phyloP scores from a whole-genome alignment of 2,888 invertebrate genomes.

The Drosophila nigricruria region DNA sequence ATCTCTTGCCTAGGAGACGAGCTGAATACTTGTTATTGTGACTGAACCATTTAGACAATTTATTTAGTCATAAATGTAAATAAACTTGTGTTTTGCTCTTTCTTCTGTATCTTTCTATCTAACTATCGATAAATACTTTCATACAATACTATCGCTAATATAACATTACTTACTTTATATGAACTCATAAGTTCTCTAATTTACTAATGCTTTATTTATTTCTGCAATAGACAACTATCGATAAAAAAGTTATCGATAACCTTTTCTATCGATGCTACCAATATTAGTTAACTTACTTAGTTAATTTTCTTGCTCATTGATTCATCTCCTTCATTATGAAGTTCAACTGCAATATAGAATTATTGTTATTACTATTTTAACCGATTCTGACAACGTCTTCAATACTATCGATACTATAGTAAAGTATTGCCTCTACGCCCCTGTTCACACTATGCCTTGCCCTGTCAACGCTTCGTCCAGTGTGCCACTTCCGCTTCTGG shows the following conservation, averaged over 20 bases:
- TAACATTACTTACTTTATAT: neutral
- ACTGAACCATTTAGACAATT: neutral
- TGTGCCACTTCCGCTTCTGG: slow-evolving; percentile 7
- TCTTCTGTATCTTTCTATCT: too few relatives aligned
- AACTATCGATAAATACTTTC: too few relatives aligned
- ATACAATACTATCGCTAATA: neutral
- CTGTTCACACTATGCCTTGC: neutral
- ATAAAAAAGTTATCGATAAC: neutral
- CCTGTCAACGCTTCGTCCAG: neutral
- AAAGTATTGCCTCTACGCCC: neutral
- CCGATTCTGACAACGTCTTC: neutral
- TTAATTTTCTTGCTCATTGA: neutral
- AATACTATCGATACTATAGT: neutral
- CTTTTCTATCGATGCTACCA: neutral
- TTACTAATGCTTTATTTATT: neutral
- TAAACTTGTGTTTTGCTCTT: neutral
- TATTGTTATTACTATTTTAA: accelerated
- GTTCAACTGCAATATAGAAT: neutral
- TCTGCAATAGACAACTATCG: neutral
- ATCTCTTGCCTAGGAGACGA: neutral
- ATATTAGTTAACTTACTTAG: too few relatives aligned
- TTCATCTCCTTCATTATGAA: neutral
- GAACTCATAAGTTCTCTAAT: too few relatives aligned
- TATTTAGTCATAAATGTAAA: neutral
- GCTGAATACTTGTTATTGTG: too few relatives aligned